phyloP scores from a whole-genome alignment of 2,797 vertebrate genomes.

The Rhinichthys osculus region DNA sequence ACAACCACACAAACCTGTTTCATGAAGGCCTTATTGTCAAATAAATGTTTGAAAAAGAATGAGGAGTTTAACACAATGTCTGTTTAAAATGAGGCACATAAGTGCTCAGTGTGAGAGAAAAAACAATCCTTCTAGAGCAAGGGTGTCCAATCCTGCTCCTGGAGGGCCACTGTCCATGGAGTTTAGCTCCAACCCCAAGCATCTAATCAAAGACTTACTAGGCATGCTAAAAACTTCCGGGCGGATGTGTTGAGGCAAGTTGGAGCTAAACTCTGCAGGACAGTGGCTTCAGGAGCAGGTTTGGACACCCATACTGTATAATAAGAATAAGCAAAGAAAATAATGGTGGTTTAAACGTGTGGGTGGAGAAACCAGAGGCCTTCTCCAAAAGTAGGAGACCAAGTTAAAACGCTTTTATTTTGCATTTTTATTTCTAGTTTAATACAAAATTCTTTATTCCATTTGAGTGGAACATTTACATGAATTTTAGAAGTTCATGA shows the following conservation, averaged over 20 bases:
- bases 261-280: not conserved
- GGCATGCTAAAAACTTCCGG: not conserved
- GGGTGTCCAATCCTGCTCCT: not conserved
- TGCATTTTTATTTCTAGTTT: not conserved
- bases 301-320: not conserved
- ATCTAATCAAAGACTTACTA: not conserved
- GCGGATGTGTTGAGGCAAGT: not conserved
- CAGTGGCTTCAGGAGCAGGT: not conserved
- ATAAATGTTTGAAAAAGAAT: conserved; percentile 50
- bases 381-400: not conserved
- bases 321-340: conserved; percentile 20
- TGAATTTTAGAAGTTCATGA: not conserved
- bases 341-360: not conserved
- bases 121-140: not conserved
- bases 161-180: not conserved
- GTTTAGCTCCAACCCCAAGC: not conserved
- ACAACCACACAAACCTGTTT: conserved; percentile 31
- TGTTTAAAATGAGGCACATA: conserved; percentile 48
- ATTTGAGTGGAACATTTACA: not conserved
- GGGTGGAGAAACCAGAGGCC: not conserved
- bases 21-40: conserved; percentile 56
- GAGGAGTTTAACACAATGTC: conserved; percentile 59
- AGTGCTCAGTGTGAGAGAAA: not conserved
- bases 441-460: not conserved
- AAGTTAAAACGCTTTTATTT: not conserved